Base-by-base conservation (phyloP, 2,888 invertebrate species). In the Drosophila maculinotata region DNA sequence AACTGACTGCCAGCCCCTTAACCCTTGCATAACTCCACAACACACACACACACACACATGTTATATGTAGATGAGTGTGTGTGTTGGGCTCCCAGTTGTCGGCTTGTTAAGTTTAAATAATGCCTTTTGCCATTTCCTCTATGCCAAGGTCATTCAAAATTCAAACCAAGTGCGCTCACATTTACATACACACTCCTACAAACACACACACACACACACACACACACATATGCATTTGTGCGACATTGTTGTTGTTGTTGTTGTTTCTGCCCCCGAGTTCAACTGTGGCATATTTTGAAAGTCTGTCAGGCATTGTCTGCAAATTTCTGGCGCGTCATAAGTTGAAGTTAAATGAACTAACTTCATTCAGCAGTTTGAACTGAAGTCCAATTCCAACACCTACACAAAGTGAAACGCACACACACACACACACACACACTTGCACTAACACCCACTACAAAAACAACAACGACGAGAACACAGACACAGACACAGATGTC, bases 141-240 rank as follows among this genome's bases (percentile, higher is more conserved):
- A 84, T 90, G 89, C 91, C 91, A 91, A 91, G 91, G 91, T 91
- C 91, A 91, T 91, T 90, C 88, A 87, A 90, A 91, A 91, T 91
- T 90, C 91, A 91, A 86, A 90, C 87, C 86, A 83, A 87, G 81
- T 73, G 67, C 62, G 66, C 69, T 62, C 51, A 69, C 69, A 65
- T 45, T 76, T 33, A 49, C 52, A 76, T 25, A 36, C 45, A 66
- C 63, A 64, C 48, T 44, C 33, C 31, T 25, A 42, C 59, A 74
- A 49, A 63, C 45, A 47, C 54, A 51, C 56, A 33, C 53, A 28
- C 30, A 42, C 31, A 45, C 39, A 35, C 20, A 45, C 15, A 54
- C 39, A 56, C 52, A n/a, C n/a, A n/a, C n/a, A n/a, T n/a, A n/a
- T n/a, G n/a, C n/a, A n/a, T n/a, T 17, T 20, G 59, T 36, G 48